These are phyloP conservation scores for Himalopsyche tibetana DNA, from an alignment of 2,888 invertebrate species.

Conservation along the genomic window DNA sequence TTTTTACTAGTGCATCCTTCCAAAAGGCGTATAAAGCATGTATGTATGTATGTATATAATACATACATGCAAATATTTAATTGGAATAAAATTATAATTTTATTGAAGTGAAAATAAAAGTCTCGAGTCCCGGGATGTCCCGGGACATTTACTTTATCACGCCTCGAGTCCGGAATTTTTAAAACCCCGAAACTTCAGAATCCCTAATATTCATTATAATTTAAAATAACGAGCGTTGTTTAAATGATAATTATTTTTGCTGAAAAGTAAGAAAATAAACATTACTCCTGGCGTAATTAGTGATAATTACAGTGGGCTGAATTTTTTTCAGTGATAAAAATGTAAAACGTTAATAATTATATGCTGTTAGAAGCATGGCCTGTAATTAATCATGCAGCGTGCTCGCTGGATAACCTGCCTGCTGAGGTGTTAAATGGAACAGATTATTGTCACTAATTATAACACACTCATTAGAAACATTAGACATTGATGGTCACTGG, in stretches of 20 bases:
- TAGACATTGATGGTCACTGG: no score
- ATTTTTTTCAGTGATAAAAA: slow-evolving; percentile 5
- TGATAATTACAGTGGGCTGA: slow-evolving; percentile 1
- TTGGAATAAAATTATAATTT: no score
- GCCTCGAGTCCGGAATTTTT: no score
- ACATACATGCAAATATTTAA: no score
- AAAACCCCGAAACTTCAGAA: no score
- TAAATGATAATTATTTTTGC: background rate
- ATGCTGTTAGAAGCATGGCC: background rate
- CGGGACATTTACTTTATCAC: no score
- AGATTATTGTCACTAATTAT: slow-evolving; percentile 32
- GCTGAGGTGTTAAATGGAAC: slow-evolving; percentile 40
- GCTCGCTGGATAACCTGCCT: background rate
- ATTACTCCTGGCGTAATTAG: slow-evolving; percentile 13
- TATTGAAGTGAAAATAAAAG: no score
- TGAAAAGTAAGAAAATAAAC: slow-evolving; percentile 2
- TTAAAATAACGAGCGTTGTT: background rate
- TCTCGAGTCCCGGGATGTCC: no score
- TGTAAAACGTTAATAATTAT: slow-evolving; percentile 16
- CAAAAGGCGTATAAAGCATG: no score
- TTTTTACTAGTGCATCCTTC: no score
- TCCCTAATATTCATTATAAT: no score
- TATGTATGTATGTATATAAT: no score
- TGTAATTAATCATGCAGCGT: background rate
- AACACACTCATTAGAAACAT: background rate